Percentiles rank a stretch among this genome's conserved stretches.
These are phyloP conservation scores for Drosophila sturtevanti DNA, from an alignment of 1,140 invertebrate genomes.

Conservation along the genomic window DNA sequence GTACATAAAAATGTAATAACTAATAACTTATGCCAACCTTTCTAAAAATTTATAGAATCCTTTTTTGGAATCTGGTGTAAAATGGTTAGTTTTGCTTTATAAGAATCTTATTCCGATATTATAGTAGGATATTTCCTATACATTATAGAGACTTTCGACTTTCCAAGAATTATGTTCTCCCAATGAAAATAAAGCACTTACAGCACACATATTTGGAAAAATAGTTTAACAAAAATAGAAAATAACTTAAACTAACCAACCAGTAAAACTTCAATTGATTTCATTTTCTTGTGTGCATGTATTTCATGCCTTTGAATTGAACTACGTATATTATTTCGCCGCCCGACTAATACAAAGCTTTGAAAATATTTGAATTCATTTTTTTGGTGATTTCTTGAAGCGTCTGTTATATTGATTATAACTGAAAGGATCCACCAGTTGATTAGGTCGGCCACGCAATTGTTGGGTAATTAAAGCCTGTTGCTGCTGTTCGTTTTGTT, in stretches of 20 bases:
- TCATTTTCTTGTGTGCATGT: slow-evolving; percentile 71
- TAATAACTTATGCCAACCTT: too few relatives aligned
- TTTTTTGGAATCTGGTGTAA: too few relatives aligned
- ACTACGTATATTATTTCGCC: slow-evolving; percentile 30
- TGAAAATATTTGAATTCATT: slow-evolving; percentile 10
- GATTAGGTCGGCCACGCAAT: slow-evolving; percentile 68
- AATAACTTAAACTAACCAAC: background rate
- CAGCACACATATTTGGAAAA: too few relatives aligned
- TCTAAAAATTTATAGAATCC: too few relatives aligned
- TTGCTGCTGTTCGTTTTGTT: slow-evolving; percentile 70
- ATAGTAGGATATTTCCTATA: too few relatives aligned
- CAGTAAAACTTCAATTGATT: slow-evolving; percentile 12
- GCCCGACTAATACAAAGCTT: slow-evolving; percentile 48
- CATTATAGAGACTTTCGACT: too few relatives aligned
- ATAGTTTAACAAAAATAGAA: too few relatives aligned
- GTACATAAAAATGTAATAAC: too few relatives aligned
- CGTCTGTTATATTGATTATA: slow-evolving; percentile 77
- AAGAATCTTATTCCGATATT: too few relatives aligned
- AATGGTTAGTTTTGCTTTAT: too few relatives aligned
- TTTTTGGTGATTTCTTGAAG: slow-evolving; percentile 72
- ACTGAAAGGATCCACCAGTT: slow-evolving; percentile 71
- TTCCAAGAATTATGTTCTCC: too few relatives aligned
- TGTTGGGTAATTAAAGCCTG: slow-evolving; percentile 74
- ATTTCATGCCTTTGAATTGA: slow-evolving; percentile 76
- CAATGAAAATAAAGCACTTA: too few relatives aligned